phyloP scores from a whole-genome alignment of 1,140 invertebrate species.

The Sitobion miscanthi region DNA sequence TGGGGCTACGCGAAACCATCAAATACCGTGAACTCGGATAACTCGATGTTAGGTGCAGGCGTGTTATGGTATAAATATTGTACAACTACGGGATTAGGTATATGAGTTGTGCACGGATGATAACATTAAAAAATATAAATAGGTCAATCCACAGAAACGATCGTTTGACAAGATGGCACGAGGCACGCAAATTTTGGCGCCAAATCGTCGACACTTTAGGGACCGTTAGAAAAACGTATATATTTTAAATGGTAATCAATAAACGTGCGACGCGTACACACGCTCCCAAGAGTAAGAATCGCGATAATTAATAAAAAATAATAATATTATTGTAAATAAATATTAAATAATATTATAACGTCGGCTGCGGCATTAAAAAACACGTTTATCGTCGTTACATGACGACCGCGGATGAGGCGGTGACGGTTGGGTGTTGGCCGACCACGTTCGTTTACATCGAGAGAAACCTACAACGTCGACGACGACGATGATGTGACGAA shows the following conservation, averaged over 20 bases:
- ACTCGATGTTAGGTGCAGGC: background rate
- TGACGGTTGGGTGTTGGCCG: conserved; percentile 14
- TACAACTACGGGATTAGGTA: background rate
- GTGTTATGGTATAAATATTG: background rate
- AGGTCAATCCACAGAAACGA: background rate
- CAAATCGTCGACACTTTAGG: background rate
- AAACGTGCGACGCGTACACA: background rate
- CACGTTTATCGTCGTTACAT: conserved; percentile 10
- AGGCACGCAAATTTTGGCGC: background rate
- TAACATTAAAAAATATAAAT: background rate
- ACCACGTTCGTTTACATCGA: too few species aligned
- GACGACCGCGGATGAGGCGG: background rate
- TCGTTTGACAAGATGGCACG: background rate
- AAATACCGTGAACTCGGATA: background rate
- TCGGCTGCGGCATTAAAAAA: background rate
- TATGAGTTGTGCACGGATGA: background rate
- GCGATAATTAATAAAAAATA: background rate
- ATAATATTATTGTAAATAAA: conserved; percentile 11
- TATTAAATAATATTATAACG: background rate
- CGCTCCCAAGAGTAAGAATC: background rate
- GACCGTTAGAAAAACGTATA: too few species aligned
- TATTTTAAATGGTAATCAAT: background rate
- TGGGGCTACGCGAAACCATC: background rate
- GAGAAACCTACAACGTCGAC: background rate
- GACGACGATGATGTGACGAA: background rate